phyloP scores from a whole-genome alignment of 2,888 invertebrate species.

The Trichogramma dendrolimi region DNA sequence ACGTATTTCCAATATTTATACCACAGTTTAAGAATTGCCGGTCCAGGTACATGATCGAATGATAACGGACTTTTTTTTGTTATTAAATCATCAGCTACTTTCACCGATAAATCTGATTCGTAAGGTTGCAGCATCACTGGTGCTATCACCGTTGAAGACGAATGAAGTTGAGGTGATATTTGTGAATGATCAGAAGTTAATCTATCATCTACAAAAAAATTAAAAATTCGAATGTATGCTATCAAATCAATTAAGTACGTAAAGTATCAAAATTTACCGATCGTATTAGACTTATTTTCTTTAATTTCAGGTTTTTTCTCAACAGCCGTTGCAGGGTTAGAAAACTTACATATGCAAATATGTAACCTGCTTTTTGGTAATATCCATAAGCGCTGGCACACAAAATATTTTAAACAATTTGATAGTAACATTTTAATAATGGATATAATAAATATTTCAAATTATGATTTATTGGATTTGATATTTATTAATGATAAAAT shows the following conservation, averaged over 20 bases:
- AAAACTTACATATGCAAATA: neutral
- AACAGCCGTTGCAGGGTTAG: slow-evolving; percentile 9
- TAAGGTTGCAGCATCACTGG: neutral
- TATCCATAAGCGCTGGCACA: neutral
- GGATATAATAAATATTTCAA: too few relatives aligned
- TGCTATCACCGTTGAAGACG: neutral
- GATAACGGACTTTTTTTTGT: slow-evolving; percentile 43
- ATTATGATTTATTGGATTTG: too few relatives aligned
- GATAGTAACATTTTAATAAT: too few relatives aligned
- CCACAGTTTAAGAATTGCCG: slow-evolving; percentile 57
- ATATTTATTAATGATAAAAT: too few relatives aligned
- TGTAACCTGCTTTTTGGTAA: neutral
- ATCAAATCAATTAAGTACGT: too few relatives aligned
- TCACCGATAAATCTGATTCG: neutral
- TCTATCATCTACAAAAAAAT: too few relatives aligned
- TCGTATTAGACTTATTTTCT: slow-evolving; percentile 4
- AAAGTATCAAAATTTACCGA: slow-evolving; percentile 3
- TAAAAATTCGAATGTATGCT: too few relatives aligned
- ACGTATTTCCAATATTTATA: slow-evolving; percentile 61
- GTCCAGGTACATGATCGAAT: slow-evolving; percentile 66
- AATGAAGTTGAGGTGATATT: neutral
- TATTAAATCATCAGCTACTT: slow-evolving; percentile 14
- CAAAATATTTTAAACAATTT: too few relatives aligned
- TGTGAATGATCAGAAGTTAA: too few relatives aligned
- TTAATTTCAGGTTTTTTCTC: slow-evolving; percentile 8